Evolutionary conservation across 2,888 invertebrate species (phyloP), one percentile per base, ranked within the genome.

Genomic region (Chloroclysta siterata): DNA sequence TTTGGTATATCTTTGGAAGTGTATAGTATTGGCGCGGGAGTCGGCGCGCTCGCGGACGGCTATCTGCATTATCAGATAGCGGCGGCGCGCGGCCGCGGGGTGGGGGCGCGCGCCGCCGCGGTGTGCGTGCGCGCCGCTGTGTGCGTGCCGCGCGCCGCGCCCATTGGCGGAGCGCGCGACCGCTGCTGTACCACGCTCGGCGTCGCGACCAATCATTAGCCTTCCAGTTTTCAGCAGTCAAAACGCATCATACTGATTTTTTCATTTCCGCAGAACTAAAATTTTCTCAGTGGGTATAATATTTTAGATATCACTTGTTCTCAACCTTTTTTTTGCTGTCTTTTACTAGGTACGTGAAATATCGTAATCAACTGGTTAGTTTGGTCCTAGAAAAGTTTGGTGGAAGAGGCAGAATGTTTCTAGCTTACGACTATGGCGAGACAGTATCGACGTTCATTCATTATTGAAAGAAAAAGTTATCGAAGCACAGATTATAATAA

Each of bases 221-320:
- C 33, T 50, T 61, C 39, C 36, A 57, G 14, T 56, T 60, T 60
- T 54, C 62, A 64, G 36, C 47, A n/a, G n/a, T 11, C 29, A 39
- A 59, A 55, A 52, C 47, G 28, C 52, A 46, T 58, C 67, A 60
- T 63, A 65, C 60, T 39, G 29, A 44, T 15, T 2, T 15, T 15
- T 44, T 15, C 15, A 15, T 44, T 14, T 15, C 15, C 14, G 14
- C 8, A 44, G 8, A 15, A 7, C n/a, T 6, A 42, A n/a, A 4
- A 3, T 41, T 41, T 42, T 33, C 8, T 8, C 33, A 2, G 22
- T 22, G 22, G 22, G 22, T 22, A 22, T 22, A 22, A 3, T n/a
- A n/a, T n/a, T 22, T 22, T 33, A 7, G 7, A 33, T 33, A 7
- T 33, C 6, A 33, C 6, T 33, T 33, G 33, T 33, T 33, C 3